These are phyloP conservation scores for Noctua janthina DNA, from an alignment of 2,888 invertebrate genomes.

Conservation along the genomic window DNA sequence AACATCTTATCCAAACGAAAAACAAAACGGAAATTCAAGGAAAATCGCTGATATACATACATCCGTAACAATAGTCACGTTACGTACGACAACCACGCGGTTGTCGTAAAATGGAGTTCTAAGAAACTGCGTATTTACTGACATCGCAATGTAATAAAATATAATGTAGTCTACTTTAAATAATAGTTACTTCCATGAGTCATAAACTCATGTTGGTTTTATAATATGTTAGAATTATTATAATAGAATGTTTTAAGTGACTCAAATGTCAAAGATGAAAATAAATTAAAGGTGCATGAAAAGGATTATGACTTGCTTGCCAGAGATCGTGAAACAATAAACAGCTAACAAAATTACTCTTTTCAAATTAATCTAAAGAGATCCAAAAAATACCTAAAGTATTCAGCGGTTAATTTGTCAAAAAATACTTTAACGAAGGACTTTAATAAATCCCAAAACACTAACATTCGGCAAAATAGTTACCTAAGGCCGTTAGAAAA, in stretches of 20 bases:
- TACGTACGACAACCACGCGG: not conserved
- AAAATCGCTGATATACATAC: slow-evolving; percentile 15
- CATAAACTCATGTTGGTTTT: not conserved
- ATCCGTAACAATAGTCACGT: slow-evolving; percentile 38
- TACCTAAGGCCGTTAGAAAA: not conserved
- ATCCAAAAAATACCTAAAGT: not conserved
- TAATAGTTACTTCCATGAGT: not conserved
- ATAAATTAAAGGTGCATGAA: not conserved
- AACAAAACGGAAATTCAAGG: slow-evolving; percentile 20
- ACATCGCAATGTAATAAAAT: not conserved
- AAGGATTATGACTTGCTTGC: not conserved
- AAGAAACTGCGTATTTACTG: slow-evolving; percentile 37
- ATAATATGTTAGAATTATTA: not conserved
- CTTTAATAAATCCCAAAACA: not conserved
- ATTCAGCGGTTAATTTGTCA: not conserved
- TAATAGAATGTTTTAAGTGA: not conserved
- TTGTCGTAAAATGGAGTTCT: slow-evolving; percentile 27
- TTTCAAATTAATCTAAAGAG: not conserved
- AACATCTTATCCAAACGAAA: slow-evolving; percentile 35
- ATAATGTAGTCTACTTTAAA: not conserved
- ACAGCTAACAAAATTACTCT: not conserved
- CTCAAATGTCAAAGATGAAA: not conserved
- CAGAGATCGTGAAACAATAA: not conserved
- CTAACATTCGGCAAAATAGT: not conserved
- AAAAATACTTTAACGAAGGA: not conserved